Base-by-base conservation (phyloP, 2,797 vertebrate species). In the Muscicapa striata region DNA sequence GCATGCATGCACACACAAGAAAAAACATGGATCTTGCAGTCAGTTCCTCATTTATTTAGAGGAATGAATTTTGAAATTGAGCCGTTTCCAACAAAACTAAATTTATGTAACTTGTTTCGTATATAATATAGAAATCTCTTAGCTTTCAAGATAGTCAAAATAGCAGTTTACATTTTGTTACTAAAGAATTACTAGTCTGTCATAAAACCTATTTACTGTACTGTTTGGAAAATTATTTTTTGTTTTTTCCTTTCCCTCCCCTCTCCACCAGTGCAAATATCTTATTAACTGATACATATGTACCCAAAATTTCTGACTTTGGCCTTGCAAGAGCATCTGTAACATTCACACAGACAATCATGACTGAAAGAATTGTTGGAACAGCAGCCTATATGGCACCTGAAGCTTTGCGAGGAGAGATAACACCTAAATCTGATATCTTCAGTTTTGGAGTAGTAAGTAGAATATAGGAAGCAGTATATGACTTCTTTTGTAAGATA, bases 391-490 rank as follows among this genome's bases (percentile, higher is more conserved):
- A 99, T 82, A 99, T 99, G 99, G 99, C 99, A 4, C 99, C 99
- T 1, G 99, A 99, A 97, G 99, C 99, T 20, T 95, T 99, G 32
- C 96, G 99, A 87, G 99, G 99, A 94, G 98, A 99, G 96, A 98
- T 99, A 97, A 99, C 99, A 9, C 98, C 99, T 4, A 99, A 99
- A 95, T 99, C 99, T 5, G 99, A 99, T 72, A 92, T 99, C 96
- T 99, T 99, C 97, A 99, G 99, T 97, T 99, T 99, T 89, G 99
- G 99, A 82, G 99, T 99, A 97, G 99, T 99, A 97, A 75, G 98
- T 96, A 93, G 66, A 80, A 79, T 11, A 11, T 64, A 41, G 45
- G 74, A n/a, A 78, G 34, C 43, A 19, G 13, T 51, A 20, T 41
- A 24, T 61, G 10, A 22, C 17, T 48, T 34, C 38, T 58, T 46